Percentiles rank a stretch among this genome's conserved stretches.
Evolutionary conservation across 2,113 vertebrate species (phyloP).

Genomic region (human (Homo sapiens)): GRCh38 chr17:76901001-76901500

Average conservation of each 20-base stretch:
- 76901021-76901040: no score
- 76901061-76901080: fast-evolving
- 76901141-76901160: no score
- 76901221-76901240: neutral
- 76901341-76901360: neutral
- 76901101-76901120: neutral
- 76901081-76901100: neutral
- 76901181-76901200: neutral
- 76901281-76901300: slow-evolving; percentile 42
- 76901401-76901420: no score
- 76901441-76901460: neutral
- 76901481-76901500: neutral
- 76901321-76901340: slow-evolving; percentile 13
- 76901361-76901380: neutral
- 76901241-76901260: slow-evolving; percentile 60
- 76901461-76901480: fast-evolving
- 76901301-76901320: slow-evolving; percentile 54
- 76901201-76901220: neutral
- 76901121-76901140: fast-evolving
- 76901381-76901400: neutral
- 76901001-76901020: neutral
- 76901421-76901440: neutral
- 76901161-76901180: fast-evolving
- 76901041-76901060: neutral
- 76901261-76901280: slow-evolving; percentile 67